phyloP scores from a whole-genome alignment of 2,888 invertebrate species.

The Adineta ricciae region DNA sequence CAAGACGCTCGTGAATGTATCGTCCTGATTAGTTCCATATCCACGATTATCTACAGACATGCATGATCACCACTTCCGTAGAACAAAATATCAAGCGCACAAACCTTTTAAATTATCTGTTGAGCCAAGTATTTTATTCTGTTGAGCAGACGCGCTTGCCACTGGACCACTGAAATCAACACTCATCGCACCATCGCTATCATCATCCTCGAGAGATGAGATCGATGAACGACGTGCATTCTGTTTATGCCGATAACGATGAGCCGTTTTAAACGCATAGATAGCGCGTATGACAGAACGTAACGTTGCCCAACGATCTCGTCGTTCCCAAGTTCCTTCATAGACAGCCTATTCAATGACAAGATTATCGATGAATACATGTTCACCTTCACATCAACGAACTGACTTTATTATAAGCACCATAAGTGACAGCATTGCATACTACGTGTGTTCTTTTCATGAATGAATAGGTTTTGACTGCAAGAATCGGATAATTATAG shows the following conservation, averaged over 20 bases:
- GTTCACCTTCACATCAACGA: background rate
- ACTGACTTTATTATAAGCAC: conserved; percentile 63
- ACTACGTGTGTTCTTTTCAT: conserved; percentile 75
- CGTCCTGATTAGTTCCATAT: background rate
- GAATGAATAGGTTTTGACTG: conserved; percentile 62
- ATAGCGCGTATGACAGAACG: background rate
- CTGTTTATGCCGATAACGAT: background rate
- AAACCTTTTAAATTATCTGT: background rate
- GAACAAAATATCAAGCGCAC: background rate
- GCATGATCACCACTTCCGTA: background rate
- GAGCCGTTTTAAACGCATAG: conserved; percentile 5
- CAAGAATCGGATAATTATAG: conserved; percentile 81
- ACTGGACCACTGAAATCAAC: background rate
- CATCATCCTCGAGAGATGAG: background rate
- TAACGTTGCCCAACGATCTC: conserved; percentile 22
- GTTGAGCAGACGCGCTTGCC: background rate
- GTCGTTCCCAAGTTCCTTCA: conserved; percentile 5
- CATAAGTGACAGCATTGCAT: conserved; percentile 94
- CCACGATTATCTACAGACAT: background rate
- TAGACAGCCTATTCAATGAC: background rate
- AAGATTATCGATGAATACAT: no score
- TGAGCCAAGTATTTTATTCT: background rate
- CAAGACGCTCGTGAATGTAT: background rate
- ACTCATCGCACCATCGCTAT: conserved; percentile 11
- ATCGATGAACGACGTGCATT: background rate